phyloP scores from a whole-genome alignment of 2,113 vertebrate species.

The Cnemophilus loriae region DNA sequence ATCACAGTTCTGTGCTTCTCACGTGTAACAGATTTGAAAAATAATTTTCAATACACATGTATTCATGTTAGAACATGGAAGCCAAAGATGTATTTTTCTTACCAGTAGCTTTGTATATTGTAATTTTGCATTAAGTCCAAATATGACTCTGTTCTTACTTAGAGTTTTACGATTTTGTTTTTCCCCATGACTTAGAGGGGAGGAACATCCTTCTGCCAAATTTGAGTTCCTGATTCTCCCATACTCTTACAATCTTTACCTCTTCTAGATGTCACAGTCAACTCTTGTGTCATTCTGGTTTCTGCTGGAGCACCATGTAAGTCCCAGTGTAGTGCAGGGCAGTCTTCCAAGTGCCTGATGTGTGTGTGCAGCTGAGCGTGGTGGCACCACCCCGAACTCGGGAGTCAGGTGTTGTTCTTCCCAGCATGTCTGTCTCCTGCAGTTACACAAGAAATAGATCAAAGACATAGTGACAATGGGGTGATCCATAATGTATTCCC shows the following conservation, averaged over 20 bases:
- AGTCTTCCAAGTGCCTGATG: neutral
- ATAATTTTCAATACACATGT: neutral
- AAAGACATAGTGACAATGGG: neutral
- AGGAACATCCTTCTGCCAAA: neutral
- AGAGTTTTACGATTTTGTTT: neutral
- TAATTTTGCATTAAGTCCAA: neutral
- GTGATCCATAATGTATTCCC: neutral
- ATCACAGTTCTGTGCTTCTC: neutral
- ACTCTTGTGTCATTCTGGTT: neutral
- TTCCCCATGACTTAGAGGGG: neutral
- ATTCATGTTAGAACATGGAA: neutral
- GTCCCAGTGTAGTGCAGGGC: neutral
- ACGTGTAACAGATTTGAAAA: neutral
- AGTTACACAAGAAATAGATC: neutral
- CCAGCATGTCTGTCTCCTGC: neutral
- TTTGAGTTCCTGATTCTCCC: neutral
- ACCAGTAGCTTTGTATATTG: neutral
- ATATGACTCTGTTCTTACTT: neutral
- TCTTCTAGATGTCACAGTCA: neutral
- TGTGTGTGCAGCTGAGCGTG: rapidly evolving
- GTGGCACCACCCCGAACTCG: neutral
- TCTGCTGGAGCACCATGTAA: rapidly evolving
- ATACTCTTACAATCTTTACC: neutral
- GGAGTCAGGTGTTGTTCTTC: neutral
- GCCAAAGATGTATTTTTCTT: neutral